Conservation (phyloP, 92 coral and sea anemone species). For the Umimayanthus chanpuru region DNA sequence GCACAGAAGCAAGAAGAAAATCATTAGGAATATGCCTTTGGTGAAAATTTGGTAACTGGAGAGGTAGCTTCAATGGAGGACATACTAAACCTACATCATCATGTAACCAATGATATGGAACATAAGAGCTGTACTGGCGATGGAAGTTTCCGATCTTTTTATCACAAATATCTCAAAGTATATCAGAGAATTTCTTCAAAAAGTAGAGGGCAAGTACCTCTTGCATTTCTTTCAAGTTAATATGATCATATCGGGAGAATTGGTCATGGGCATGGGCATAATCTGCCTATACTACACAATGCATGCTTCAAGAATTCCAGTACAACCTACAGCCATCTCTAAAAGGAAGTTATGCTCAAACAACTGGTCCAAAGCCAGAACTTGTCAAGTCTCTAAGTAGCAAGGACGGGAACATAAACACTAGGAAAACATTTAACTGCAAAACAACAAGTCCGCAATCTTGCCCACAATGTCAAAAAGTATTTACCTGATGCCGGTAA, state of each 20-base stretch:
- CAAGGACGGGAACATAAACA: slow-evolving; percentile 37
- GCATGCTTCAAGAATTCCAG: slow-evolving; percentile 52
- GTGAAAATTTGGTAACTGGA: not conserved
- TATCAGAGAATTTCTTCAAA: slow-evolving; percentile 51
- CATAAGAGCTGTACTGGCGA: slow-evolving; percentile 57
- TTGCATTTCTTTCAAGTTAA: slow-evolving; percentile 55
- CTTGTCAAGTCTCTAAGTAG: not conserved
- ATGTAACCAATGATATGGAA: slow-evolving; percentile 56
- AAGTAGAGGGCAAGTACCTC: slow-evolving; percentile 64
- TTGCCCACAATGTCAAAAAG: slow-evolving; percentile 46
- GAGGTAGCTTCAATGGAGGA: slow-evolving; percentile 29
- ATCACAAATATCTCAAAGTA: slow-evolving; percentile 50
- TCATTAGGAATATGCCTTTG: not conserved
- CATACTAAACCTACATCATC: slow-evolving; percentile 50
- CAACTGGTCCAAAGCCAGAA: slow-evolving; percentile 49
- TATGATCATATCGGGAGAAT: slow-evolving; percentile 58
- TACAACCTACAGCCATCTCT: slow-evolving; percentile 69
- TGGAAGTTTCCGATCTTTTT: slow-evolving; percentile 45
- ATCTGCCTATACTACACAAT: slow-evolving; percentile 61
- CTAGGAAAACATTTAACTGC: slow-evolving; percentile 45
- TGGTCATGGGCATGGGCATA: slow-evolving; percentile 36
- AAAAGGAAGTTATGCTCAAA: slow-evolving; percentile 59
- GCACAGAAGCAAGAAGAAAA: not conserved
- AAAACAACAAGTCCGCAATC: slow-evolving; percentile 57
- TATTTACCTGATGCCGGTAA: slow-evolving; percentile 14